A percentile compares a stretch with the other conserved stretches of the same genome.
phyloP scores from a whole-genome alignment of 1,140 invertebrate genomes.

The Diorhabda sublineata region DNA sequence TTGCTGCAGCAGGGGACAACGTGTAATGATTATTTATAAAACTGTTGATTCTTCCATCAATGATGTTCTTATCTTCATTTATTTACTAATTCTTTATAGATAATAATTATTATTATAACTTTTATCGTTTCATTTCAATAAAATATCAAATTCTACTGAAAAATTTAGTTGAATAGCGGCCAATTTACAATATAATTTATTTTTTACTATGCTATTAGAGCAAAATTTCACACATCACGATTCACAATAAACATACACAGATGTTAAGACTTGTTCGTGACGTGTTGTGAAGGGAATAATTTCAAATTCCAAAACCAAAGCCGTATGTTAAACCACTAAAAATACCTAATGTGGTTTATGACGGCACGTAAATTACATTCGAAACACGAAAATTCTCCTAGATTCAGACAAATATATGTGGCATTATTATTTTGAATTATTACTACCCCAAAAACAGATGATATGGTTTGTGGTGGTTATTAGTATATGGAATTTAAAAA shows the following conservation, averaged over 20 bases:
- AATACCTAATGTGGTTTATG: conserved; percentile 2
- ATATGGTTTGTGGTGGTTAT: neutral
- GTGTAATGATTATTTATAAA: too few species aligned
- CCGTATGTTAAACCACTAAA: neutral
- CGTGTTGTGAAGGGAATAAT: neutral
- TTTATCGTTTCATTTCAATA: too few species aligned
- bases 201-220: too few species aligned
- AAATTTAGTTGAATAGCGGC: too few species aligned
- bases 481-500: neutral
- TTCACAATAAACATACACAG: neutral
- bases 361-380: conserved; percentile 2
- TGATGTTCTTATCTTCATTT: too few species aligned
- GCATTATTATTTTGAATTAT: neutral
- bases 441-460: neutral
- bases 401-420: neutral
- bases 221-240: too few species aligned
- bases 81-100: too few species aligned
- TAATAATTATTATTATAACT: too few species aligned
- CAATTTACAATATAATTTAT: too few species aligned
- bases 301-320: conserved; percentile 3
- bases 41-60: too few species aligned
- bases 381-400: neutral
- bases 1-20: too few species aligned
- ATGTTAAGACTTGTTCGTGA: conserved; percentile 1
- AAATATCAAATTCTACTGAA: too few species aligned